A percentile compares a stretch with the other conserved stretches of the same genome.
Evolutionary conservation across 1,140 invertebrate species (phyloP).

Genomic region (Drosophila mauritiana): DNA sequence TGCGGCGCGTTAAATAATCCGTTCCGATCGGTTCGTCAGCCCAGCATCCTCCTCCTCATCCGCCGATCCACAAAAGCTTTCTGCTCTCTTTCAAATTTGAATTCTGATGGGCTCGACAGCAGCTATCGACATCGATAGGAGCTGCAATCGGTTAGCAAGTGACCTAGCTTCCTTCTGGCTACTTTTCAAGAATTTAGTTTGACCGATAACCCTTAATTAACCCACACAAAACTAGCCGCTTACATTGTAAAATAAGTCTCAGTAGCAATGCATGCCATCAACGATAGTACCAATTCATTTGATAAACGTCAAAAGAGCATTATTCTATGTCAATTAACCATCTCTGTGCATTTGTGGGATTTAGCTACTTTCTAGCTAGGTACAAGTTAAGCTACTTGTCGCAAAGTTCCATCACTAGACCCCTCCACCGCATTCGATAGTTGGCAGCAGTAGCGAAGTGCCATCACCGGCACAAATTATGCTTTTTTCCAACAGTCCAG

Average conservation of each 20-base stretch:
- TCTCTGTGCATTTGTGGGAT: too few species aligned
- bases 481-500: conserved; percentile 36
- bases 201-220: too few species aligned
- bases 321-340: not conserved
- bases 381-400: not conserved
- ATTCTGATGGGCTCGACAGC: conserved; percentile 4
- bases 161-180: not conserved
- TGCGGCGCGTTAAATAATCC: conserved; percentile 77
- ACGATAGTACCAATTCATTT: too few species aligned
- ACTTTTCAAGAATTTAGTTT: not conserved
- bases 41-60: conserved; percentile 49
- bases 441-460: conserved; percentile 16
- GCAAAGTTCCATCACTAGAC: not conserved
- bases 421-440: conserved; percentile 2
- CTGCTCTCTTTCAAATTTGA: conserved; percentile 20
- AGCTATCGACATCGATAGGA: conserved; percentile 4
- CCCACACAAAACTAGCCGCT: too few species aligned
- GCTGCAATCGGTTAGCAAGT: not conserved
- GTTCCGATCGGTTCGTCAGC: conserved; percentile 50
- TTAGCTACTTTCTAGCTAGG: not conserved
- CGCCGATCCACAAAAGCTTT: conserved; percentile 46
- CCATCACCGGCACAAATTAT: conserved; percentile 23
- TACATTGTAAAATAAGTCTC: too few species aligned
- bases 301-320: not conserved
- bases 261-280: too few species aligned